phyloP scores from a whole-genome alignment of 2,888 invertebrate species.

The Acrocera orbiculus region DNA sequence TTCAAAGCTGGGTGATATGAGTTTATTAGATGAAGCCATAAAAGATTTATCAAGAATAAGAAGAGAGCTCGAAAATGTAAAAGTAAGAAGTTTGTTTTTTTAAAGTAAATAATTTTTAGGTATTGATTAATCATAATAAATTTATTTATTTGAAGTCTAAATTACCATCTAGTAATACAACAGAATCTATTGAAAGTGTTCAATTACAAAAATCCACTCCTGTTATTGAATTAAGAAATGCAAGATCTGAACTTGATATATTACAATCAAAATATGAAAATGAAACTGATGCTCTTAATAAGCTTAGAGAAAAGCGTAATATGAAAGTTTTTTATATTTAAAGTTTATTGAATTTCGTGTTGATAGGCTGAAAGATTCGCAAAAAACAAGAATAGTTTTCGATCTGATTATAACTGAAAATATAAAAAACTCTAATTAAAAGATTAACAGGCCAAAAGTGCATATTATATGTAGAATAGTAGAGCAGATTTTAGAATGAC shows the following conservation, averaged over 20 bases:
- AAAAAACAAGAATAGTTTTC: too few relatives aligned
- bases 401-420: too few relatives aligned
- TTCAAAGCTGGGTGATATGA: conserved; percentile 54
- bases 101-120: neutral
- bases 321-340: conserved; percentile 14
- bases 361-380: too few relatives aligned
- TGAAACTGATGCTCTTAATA: conserved; percentile 22
- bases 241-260: conserved; percentile 33
- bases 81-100: conserved; percentile 16
- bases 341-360: too few relatives aligned
- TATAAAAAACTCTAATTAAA: too few relatives aligned
- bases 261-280: conserved; percentile 32
- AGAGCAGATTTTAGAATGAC: too few relatives aligned
- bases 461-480: too few relatives aligned
- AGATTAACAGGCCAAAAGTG: too few relatives aligned
- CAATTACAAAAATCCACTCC: conserved; percentile 36
- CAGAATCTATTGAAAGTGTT: conserved; percentile 24
- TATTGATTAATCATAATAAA: neutral
- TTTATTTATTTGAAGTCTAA: conserved; percentile 19
- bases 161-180: conserved; percentile 26
- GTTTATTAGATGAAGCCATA: conserved; percentile 51
- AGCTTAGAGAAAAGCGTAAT: conserved; percentile 24
- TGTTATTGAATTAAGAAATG: conserved; percentile 31
- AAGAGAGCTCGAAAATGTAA: conserved; percentile 30
- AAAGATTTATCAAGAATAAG: conserved; percentile 36